phyloP scores from a whole-genome alignment of 2,113 vertebrate genomes.

The Petaurus breviceps region DNA sequence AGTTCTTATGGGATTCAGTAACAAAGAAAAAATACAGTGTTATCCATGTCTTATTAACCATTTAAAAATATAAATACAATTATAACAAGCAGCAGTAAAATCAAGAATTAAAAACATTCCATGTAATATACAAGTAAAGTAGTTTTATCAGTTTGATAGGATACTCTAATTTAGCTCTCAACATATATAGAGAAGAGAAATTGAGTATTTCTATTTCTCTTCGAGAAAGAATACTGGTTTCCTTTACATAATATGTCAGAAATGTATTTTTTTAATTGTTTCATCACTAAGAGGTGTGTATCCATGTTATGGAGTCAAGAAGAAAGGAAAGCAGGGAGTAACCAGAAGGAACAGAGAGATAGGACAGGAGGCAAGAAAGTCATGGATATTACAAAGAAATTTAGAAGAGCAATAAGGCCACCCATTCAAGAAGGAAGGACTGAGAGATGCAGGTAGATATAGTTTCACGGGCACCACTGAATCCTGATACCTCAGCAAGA shows the following conservation, averaged over 20 bases:
- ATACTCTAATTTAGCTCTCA: neutral
- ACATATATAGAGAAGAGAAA: neutral
- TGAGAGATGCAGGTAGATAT: slow-evolving; percentile 19
- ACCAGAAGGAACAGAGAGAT: slow-evolving; percentile 8
- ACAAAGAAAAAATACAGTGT: neutral
- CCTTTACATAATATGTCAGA: neutral
- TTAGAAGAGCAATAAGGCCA: neutral
- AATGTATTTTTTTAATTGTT: neutral
- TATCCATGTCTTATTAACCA: slow-evolving; percentile 11
- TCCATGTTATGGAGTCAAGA: neutral
- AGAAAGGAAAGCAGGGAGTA: neutral
- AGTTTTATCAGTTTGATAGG: neutral
- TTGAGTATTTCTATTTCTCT: no score
- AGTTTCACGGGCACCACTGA: slow-evolving; percentile 20
- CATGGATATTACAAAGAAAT: neutral
- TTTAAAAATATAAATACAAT: neutral
- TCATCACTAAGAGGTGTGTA: neutral
- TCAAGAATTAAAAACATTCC: slow-evolving; percentile 12
- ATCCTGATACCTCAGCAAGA: neutral
- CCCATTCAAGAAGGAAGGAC: neutral
- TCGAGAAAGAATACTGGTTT: neutral
- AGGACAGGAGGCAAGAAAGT: neutral
- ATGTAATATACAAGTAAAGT: neutral
- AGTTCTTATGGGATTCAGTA: slow-evolving; percentile 27
- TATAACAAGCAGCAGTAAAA: slow-evolving; percentile 31